These are phyloP conservation scores for Molossus molossus DNA, from an alignment of 2,797 vertebrate species.

Conservation along the genomic window DNA sequence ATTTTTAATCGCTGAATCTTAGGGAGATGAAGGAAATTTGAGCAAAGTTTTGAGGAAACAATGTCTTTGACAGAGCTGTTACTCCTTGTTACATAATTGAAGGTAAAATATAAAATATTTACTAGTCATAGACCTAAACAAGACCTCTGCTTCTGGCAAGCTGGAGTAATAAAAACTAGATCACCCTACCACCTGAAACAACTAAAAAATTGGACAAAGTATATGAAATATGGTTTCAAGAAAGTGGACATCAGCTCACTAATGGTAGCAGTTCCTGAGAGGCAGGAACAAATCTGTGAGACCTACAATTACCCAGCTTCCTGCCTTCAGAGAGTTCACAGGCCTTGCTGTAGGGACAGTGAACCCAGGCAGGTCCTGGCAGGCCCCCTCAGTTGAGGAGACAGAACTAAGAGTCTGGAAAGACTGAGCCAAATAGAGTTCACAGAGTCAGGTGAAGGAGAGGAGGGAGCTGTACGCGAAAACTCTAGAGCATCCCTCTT, in stretches of 20 bases:
- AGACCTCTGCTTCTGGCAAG: background rate
- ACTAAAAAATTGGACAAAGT: background rate
- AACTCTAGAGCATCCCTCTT: background rate
- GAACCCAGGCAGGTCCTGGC: no score
- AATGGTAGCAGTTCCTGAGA: background rate
- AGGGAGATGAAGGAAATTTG: background rate
- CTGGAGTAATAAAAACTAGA: background rate
- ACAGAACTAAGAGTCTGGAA: background rate
- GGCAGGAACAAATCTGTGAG: background rate
- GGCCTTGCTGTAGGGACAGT: background rate
- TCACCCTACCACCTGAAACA: background rate
- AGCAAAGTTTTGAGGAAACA: background rate
- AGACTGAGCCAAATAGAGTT: background rate
- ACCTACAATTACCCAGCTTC: background rate
- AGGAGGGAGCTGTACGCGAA: background rate
- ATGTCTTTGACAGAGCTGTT: background rate
- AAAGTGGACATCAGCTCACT: background rate
- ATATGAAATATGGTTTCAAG: background rate
- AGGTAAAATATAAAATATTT: background rate
- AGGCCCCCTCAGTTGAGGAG: background rate
- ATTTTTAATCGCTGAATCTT: slow-evolving; percentile 11
- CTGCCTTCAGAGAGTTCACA: background rate
- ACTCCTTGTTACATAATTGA: background rate
- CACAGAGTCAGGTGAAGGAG: background rate
- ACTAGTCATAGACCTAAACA: background rate